Evolutionary conservation across 2,888 invertebrate genomes (phyloP).

Genomic region (Autographa gamma): DNA sequence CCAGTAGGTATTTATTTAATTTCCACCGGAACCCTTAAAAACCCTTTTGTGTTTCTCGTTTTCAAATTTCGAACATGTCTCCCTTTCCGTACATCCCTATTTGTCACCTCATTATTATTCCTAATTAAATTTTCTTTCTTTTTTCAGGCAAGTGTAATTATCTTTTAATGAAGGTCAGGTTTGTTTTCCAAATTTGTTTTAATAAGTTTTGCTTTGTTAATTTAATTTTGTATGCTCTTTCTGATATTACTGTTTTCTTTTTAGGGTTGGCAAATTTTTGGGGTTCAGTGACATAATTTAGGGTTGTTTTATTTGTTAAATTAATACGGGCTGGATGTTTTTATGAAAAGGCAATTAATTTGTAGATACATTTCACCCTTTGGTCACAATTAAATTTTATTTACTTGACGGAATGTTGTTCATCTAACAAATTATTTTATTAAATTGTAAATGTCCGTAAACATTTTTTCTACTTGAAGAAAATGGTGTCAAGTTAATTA

Average conservation of each 20-base stretch:
- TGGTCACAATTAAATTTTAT: background rate
- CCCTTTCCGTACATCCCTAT: slow-evolving; percentile 8
- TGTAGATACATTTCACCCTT: background rate
- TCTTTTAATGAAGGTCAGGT: slow-evolving; percentile 23
- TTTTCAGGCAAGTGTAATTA: slow-evolving; percentile 22
- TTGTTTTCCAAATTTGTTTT: slow-evolving; percentile 35
- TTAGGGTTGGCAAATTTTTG: slow-evolving; percentile 20
- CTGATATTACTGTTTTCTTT: slow-evolving; percentile 40
- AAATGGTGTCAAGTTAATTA: no score
- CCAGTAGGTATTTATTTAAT: slow-evolving; percentile 40
- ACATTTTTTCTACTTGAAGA: no score
- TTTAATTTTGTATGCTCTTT: slow-evolving; percentile 41
- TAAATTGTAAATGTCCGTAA: no score
- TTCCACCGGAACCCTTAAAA: slow-evolving; percentile 26
- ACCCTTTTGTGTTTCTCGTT: slow-evolving; percentile 26
- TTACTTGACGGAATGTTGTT: no score
- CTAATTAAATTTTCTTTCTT: slow-evolving; percentile 31
- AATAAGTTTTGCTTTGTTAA: slow-evolving; percentile 47
- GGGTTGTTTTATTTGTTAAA: slow-evolving; percentile 25
- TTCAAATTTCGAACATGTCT: slow-evolving; percentile 7
- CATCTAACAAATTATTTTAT: no score
- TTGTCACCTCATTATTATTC: slow-evolving; percentile 40
- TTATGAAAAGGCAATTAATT: slow-evolving; percentile 11
- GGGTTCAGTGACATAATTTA: slow-evolving; percentile 29
- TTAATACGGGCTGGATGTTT: slow-evolving; percentile 12